phyloP scores from a whole-genome alignment of 64 coral and sea anemone species.

The Porites lutea region DNA sequence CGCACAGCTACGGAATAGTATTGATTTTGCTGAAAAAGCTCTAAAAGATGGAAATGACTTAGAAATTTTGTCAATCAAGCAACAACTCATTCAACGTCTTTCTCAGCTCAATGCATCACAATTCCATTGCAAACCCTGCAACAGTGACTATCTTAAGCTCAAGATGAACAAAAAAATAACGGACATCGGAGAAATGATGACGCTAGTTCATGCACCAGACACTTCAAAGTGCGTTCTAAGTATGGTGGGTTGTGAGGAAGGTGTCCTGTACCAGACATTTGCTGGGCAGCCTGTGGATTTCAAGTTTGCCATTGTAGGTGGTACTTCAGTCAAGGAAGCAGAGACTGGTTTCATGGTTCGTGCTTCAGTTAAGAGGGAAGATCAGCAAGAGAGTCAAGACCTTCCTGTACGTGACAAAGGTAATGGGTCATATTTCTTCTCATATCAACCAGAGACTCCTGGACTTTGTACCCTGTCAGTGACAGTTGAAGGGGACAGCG shows the following conservation, averaged over 20 bases:
- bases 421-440: too few relatives aligned
- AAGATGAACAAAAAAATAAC: not conserved
- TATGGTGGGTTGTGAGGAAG: not conserved
- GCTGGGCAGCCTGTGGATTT: conserved; percentile 1
- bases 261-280: not conserved
- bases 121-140: conserved; percentile 5
- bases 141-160: not conserved
- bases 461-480: too few relatives aligned
- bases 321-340: too few relatives aligned
- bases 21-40: not conserved
- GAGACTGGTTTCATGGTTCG: too few relatives aligned
- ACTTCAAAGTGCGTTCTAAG: not conserved
- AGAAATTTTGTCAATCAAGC: conserved; percentile 18
- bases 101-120: conserved; percentile 22
- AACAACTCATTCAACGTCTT: conserved; percentile 20
- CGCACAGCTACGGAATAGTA: not conserved
- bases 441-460: too few relatives aligned
- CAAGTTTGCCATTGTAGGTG: not conserved
- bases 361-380: too few relatives aligned
- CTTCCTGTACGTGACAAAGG: not conserved
- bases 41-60: conserved; percentile 13
- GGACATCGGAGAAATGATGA: not conserved
- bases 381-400: too few relatives aligned
- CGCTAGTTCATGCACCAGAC: not conserved
- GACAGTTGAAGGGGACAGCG: too few relatives aligned